These are phyloP conservation scores for Eumerus sabulonum DNA, from an alignment of 2,888 invertebrate species.

Conservation along the genomic window DNA sequence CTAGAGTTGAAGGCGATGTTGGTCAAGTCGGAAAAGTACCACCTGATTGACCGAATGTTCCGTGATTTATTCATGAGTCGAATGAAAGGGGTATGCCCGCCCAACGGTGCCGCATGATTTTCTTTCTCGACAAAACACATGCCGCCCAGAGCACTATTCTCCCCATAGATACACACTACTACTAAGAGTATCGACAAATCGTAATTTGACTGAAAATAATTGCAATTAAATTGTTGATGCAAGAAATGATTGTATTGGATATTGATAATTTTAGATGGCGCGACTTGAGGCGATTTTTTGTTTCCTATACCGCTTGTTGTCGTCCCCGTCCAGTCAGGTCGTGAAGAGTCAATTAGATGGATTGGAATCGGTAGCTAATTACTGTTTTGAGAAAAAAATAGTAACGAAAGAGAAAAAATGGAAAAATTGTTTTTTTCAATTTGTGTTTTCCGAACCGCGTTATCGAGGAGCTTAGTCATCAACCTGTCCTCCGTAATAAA, in stretches of 20 bases:
- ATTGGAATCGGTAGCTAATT: constrained; percentile 34
- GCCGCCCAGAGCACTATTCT: no score
- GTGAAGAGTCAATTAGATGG: constrained; percentile 64
- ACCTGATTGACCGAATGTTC: constrained; percentile 60
- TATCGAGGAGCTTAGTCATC: constrained; percentile 46
- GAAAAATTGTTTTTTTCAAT: constrained; percentile 40
- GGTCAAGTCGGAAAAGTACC: constrained; percentile 59
- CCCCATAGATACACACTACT: background rate
- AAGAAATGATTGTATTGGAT: constrained; percentile 64
- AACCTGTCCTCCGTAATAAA: constrained; percentile 56
- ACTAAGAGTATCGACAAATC: constrained; percentile 41
- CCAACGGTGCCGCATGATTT: constrained; percentile 26
- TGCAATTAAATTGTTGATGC: constrained; percentile 61
- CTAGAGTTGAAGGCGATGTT: constrained; percentile 24
- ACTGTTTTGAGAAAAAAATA: constrained; percentile 54
- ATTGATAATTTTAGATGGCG: constrained; percentile 52
- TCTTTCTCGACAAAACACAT: constrained; percentile 44
- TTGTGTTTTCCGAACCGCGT: constrained; percentile 41
- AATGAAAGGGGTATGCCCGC: constrained; percentile 55
- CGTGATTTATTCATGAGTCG: constrained; percentile 57
- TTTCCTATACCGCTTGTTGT: constrained; percentile 5
- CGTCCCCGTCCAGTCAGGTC: constrained; percentile 18
- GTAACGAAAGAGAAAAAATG: constrained; percentile 2
- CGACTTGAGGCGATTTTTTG: constrained; percentile 26
- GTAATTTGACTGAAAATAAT: constrained; percentile 63